A percentile compares a stretch with the other conserved stretches of the same genome.
Conservation (phyloP, 2,113 vertebrate species). For the Craseonycteris thonglongyai region DNA sequence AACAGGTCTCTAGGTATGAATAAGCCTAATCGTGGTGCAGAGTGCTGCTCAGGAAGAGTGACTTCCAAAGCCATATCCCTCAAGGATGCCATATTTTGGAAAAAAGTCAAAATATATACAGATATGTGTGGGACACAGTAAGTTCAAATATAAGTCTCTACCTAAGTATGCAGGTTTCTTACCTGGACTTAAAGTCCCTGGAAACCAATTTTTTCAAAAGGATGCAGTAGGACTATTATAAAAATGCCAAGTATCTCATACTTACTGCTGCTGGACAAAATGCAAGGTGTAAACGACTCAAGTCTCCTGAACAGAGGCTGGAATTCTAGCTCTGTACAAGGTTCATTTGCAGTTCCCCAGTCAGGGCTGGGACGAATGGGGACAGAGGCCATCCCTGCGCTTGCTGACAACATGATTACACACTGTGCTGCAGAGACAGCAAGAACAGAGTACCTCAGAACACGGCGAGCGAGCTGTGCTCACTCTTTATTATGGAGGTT, state of each 20-base stretch:
- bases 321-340: not conserved
- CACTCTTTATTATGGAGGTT: not conserved
- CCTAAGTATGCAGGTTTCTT: not conserved
- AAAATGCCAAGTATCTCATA: not conserved
- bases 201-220: not conserved
- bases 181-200: not conserved
- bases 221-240: not conserved
- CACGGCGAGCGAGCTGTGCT: not conserved
- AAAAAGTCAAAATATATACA: not conserved
- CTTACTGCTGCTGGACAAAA: not conserved
- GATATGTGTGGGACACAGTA: too few species aligned
- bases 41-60: not conserved
- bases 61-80: not conserved
- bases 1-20: not conserved
- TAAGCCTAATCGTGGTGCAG: not conserved
- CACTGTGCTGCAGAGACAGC: accelerated
- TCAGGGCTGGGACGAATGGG: not conserved
- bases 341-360: not conserved
- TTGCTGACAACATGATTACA: accelerated
- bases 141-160: not conserved
- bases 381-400: not conserved
- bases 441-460: not conserved
- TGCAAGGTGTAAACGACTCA: not conserved
- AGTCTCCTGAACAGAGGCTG: not conserved
- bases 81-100: not conserved